These are phyloP conservation scores for Phyllotreta striolata DNA, from an alignment of 2,888 invertebrate genomes.

Conservation along the genomic window DNA sequence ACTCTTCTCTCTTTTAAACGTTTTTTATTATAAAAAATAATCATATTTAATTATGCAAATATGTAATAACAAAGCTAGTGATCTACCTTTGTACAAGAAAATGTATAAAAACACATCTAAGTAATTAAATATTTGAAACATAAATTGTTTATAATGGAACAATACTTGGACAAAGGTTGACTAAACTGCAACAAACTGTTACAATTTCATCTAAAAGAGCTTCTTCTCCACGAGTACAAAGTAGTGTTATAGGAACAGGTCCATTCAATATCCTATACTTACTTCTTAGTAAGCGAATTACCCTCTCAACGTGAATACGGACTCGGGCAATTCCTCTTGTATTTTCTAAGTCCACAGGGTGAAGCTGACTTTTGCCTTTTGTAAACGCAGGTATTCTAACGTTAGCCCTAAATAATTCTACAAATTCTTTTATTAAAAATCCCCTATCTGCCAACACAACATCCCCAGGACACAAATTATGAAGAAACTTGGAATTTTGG, in stretches of 20 bases:
- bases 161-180: conserved; percentile 30
- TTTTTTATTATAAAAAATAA: too few relatives aligned
- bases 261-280: conserved; percentile 3
- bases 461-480: conserved; percentile 24
- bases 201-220: conserved; percentile 34
- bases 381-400: conserved; percentile 17
- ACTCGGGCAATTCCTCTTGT: conserved; percentile 41
- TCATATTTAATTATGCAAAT: too few relatives aligned
- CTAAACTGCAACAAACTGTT: conserved; percentile 35
- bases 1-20: too few relatives aligned
- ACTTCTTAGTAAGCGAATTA: conserved; percentile 21
- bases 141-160: conserved; percentile 24
- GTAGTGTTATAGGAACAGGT: background rate
- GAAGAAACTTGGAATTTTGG: conserved; percentile 29
- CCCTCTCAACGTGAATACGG: conserved; percentile 40
- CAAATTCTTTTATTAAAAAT: conserved; percentile 25
- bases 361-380: conserved; percentile 35
- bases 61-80: too few relatives aligned
- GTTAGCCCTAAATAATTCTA: conserved; percentile 21
- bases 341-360: conserved; percentile 37
- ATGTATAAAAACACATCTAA: too few relatives aligned
- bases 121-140: background rate
- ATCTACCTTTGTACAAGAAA: too few relatives aligned
- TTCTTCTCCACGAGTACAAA: conserved; percentile 15
- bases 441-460: conserved; percentile 25